A percentile compares a stretch with the other conserved stretches of the same genome.
These are phyloP conservation scores for Loris lydekkerianus DNA, from an alignment of 2,797 vertebrate genomes.

Conservation along the genomic window DNA sequence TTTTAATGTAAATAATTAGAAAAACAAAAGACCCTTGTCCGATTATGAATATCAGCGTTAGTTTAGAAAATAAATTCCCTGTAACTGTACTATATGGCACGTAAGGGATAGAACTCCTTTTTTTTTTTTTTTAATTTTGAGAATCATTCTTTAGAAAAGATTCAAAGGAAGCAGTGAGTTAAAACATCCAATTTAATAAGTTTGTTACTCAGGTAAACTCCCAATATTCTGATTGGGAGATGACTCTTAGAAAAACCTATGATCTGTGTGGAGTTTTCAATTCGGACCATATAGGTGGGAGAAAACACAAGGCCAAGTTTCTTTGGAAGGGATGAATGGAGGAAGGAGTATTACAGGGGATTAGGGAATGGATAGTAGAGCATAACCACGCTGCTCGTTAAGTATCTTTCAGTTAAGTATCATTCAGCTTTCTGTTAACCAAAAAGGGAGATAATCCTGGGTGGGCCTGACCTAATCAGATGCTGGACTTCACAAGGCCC, in stretches of 20 bases:
- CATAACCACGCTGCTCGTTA: background rate
- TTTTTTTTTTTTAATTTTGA: background rate
- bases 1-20: background rate
- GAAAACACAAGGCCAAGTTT: background rate
- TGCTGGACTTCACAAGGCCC: background rate
- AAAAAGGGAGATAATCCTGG: background rate
- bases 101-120: background rate
- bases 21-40: background rate
- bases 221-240: background rate
- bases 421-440: background rate
- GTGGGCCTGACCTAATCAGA: background rate
- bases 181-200: background rate
- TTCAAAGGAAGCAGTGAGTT: background rate
- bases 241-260: background rate
- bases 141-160: background rate
- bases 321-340: background rate
- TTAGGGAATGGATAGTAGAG: background rate
- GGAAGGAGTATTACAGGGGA: too few relatives aligned
- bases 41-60: background rate
- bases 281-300: background rate
- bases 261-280: background rate
- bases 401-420: too few relatives aligned
- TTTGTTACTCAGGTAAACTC: background rate
- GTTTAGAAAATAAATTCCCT: background rate
- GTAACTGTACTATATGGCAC: background rate